Base-by-base conservation (phyloP, 2,888 invertebrate genomes). In the Thecocarcelia acutangulata region DNA sequence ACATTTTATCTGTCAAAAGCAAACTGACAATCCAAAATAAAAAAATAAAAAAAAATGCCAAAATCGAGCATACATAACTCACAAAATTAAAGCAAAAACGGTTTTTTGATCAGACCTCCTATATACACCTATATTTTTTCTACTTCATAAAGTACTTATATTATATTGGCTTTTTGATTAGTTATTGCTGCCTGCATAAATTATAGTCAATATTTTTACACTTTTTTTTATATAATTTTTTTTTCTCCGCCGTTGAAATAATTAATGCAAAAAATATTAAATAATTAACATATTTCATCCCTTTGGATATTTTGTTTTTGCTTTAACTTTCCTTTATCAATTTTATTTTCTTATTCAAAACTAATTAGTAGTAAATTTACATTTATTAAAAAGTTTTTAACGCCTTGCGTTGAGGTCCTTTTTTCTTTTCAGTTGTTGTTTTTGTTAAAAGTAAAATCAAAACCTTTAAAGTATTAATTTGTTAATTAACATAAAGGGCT, bases 331-430 rank as follows among this genome's bases (percentile, higher is more conserved):
- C 56, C 28, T 58, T 33, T 37, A 37, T 15, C 33, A 13, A 19
- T 50, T n/a, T 50, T 40, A 4, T 1, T 15, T 70, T 40, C 40
- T 2, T 8, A 59, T 74, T 66, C 24, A 52, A 37, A 50, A 40
- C 77, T 77, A 82, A 82, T 82, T 82, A 82, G 73, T 69, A 64
- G 77, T 74, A 69, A 74, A 77, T 82, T 77, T 77, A 52, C 81
- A 69, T 77, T 82, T 77, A 69, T 77, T 82, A 74, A 73, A 73
- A 73, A 82, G 50, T 82, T 82, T 81, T 66, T 56, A 76, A 56
- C 42, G 56, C 63, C 56, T 74, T 48, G 17, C 40, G 56, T 74
- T 74, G 21, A 40, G 40, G 11, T 56, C 63, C n/a, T 52, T 52
- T 13, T 19, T 61, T 40, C 19, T 11, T 42, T 48, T 48, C 15